Conservation (phyloP, 2,888 invertebrate genomes). For the Maniola hyperantus region DNA sequence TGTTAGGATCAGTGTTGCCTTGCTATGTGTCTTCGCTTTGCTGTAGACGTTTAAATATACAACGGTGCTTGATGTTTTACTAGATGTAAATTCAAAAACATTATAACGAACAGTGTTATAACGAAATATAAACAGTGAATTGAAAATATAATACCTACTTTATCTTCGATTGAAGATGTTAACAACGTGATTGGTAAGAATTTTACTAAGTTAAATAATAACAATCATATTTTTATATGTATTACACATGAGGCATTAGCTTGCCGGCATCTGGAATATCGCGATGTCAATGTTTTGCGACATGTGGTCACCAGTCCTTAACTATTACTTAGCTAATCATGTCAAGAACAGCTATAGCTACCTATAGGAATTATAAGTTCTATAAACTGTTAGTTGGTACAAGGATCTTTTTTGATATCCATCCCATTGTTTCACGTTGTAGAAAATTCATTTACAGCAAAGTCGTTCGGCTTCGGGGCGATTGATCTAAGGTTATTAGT, state of each 20-base stretch:
- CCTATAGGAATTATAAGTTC: background rate
- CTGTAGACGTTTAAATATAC: constrained; percentile 70
- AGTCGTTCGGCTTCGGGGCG: constrained; percentile 44
- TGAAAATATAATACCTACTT: constrained; percentile 17
- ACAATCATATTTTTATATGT: constrained; percentile 19
- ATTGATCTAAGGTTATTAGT: constrained; percentile 53
- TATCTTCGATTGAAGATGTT: constrained; percentile 27
- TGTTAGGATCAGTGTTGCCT: constrained; percentile 78
- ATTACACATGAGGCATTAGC: constrained; percentile 54
- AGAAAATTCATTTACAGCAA: constrained; percentile 5
- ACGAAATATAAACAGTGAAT: constrained; percentile 13
- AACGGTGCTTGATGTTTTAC: constrained; percentile 68
- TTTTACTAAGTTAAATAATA: constrained; percentile 22
- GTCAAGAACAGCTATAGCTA: constrained; percentile 19
- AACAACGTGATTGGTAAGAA: constrained; percentile 38
- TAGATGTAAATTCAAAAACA: constrained; percentile 33
- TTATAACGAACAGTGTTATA: constrained; percentile 34
- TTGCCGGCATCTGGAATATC: constrained; percentile 70
- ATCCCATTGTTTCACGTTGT: background rate
- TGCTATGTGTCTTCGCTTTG: constrained; percentile 81
- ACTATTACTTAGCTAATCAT: constrained; percentile 34
- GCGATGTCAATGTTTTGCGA: constrained; percentile 64
- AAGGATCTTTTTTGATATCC: background rate
- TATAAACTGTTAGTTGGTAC: no score
- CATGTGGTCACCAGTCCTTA: constrained; percentile 74